Percentiles rank a stretch among this genome's conserved stretches.
Conservation (phyloP, 2,113 vertebrate species). For the Ammodytes dubius region DNA sequence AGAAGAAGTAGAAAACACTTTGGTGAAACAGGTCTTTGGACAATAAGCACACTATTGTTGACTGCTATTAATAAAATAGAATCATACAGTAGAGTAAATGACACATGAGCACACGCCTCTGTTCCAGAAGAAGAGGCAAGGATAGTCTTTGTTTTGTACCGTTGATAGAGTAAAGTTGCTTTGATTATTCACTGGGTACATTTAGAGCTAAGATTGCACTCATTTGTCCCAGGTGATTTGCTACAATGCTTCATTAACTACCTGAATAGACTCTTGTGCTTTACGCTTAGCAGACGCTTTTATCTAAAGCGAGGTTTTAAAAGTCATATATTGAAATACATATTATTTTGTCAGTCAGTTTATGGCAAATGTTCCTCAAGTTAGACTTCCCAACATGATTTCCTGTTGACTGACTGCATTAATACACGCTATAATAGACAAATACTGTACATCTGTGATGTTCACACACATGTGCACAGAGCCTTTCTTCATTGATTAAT, state of each 20-base stretch:
- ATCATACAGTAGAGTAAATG: neutral
- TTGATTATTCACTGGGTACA: no score
- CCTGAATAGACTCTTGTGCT: neutral
- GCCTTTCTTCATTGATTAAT: neutral
- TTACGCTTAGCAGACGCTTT: no score
- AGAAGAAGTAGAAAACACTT: no score
- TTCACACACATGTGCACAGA: neutral
- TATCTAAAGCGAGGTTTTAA: neutral
- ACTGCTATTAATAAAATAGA: no score
- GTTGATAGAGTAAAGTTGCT: neutral
- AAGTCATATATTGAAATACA: neutral
- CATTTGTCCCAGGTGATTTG: neutral
- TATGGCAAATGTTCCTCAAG: neutral
- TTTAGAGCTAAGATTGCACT: neutral
- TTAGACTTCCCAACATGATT: neutral
- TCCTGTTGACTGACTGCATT: neutral
- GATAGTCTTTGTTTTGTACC: neutral
- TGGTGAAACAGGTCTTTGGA: no score
- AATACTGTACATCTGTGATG: neutral
- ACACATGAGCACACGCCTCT: conserved; percentile 53
- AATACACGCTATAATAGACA: neutral
- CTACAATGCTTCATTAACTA: neutral
- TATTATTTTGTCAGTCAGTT: neutral
- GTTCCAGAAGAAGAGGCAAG: conserved; percentile 17
- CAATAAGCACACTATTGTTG: no score